Evolutionary conservation across 2,888 invertebrate genomes (phyloP), one percentile per base, ranked within the genome.

Genomic region (Helleia helle): DNA sequence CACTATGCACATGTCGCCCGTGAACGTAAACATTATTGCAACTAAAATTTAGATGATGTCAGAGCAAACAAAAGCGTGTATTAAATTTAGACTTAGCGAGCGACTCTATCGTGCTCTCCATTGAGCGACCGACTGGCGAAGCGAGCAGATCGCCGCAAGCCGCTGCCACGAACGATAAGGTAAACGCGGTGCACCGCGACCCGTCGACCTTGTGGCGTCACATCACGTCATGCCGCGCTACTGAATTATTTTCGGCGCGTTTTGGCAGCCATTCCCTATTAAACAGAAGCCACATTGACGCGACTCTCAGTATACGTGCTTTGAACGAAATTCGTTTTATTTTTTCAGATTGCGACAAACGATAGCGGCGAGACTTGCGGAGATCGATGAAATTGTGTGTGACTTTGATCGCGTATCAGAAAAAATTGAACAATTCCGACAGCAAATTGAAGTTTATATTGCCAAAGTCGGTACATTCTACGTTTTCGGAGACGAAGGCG

Each of bases 291-390:
- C 58, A 56, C 56, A 53, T 52, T 65, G 60, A 55, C 60, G 54
- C 57, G 54, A 54, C 52, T 55, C 52, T 50, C n/a, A n/a, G 52
- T 59, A 54, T 48, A 54, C 57, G 57, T 57, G 63, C 58, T 42
- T 40, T 31, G 36, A 50, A 49, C 47, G 58, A 52, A 52, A 49
- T 55, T 63, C 60, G 47, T 50, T 74, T 56, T 71, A 65, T 73
- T n/a, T n/a, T n/a, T 81, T 44, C 86, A 95, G 95, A 89, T 92
- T 95, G 87, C 89, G 91, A 86, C 89, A 90, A 71, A 89, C 89
- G 64, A 86, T 95, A 64, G 89, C 89, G 79, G 91, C 90, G 68
- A 93, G 92, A 84, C 88, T 90, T 68, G 86, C 87, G 59, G 92
- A 92, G 75, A 88, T 91, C 63, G 88, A 87, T 73, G 88, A 89